Conservation (phyloP, 1,140 invertebrate genomes). For the Microplitis demolitor region DNA sequence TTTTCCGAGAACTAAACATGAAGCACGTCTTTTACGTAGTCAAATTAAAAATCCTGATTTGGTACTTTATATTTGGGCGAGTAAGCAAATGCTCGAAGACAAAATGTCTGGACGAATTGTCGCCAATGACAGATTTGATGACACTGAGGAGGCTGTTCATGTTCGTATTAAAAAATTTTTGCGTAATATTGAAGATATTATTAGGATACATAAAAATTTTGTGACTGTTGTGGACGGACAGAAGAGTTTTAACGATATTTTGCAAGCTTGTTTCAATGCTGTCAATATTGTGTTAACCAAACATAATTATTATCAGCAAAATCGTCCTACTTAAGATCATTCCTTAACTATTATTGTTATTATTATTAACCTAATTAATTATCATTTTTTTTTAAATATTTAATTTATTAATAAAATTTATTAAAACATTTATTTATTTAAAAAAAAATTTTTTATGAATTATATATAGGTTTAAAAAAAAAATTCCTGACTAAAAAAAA, state of each 20-base stretch:
- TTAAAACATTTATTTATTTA: background rate
- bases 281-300: conserved; percentile 6
- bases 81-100: conserved; percentile 31
- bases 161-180: conserved; percentile 36
- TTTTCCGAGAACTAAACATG: conserved; percentile 39
- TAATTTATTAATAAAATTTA: background rate
- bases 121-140: conserved; percentile 32
- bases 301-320: background rate
- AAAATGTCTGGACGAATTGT: conserved; percentile 24
- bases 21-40: conserved; percentile 37
- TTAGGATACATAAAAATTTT: conserved; percentile 30
- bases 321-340: too few species aligned
- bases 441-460: background rate
- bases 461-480: background rate
- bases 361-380: background rate
- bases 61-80: conserved; percentile 33
- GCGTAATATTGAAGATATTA: conserved; percentile 18
- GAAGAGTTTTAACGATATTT: conserved; percentile 31
- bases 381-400: background rate
- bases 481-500: conserved; percentile 1
- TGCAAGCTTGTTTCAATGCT: conserved; percentile 2
- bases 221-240: conserved; percentile 33
- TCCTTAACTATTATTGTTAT: too few species aligned
- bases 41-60: conserved; percentile 32
- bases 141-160: conserved; percentile 27